A percentile compares a stretch with the other conserved stretches of the same genome.
Evolutionary conservation across 2,113 vertebrate genomes (phyloP).

Genomic region (Microcebus griseorufus): DNA sequence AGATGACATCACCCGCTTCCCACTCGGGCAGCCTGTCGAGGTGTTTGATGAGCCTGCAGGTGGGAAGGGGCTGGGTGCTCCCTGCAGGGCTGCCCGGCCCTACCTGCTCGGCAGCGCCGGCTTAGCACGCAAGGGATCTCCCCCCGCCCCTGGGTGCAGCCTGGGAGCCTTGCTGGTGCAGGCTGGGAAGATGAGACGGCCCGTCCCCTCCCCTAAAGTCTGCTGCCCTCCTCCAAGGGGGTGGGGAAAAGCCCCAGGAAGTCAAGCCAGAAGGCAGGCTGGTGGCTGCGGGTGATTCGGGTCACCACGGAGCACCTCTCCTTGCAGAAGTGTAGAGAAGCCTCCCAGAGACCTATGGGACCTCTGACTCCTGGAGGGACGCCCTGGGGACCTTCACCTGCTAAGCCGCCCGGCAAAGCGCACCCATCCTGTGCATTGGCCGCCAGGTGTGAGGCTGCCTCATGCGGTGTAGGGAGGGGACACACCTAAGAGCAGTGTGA

Average conservation of each 20-base stretch:
- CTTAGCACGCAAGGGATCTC: constrained; percentile 77
- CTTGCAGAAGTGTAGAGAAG: neutral
- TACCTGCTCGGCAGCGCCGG: constrained; percentile 68
- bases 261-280: neutral
- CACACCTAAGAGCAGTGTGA: accelerated
- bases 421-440: accelerated
- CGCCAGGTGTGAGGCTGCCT: neutral
- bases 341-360: neutral
- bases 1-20: constrained; percentile 82
- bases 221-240: neutral
- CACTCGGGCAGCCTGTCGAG: constrained; percentile 79
- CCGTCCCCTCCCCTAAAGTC: neutral
- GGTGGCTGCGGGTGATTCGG: neutral
- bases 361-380: neutral
- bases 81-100: constrained; percentile 71
- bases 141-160: neutral
- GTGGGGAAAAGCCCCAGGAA: neutral
- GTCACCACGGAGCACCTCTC: neutral
- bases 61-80: constrained; percentile 81
- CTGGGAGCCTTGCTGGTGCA: neutral
- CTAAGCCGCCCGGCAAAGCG: neutral
- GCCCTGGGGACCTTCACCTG: neutral
- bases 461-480: accelerated
- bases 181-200: neutral
- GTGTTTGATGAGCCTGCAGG: constrained; percentile 85